A percentile compares a stretch with the other conserved stretches of the same genome.
phyloP scores from a whole-genome alignment of 1,140 invertebrate genomes.

The Neelides sp. region DNA sequence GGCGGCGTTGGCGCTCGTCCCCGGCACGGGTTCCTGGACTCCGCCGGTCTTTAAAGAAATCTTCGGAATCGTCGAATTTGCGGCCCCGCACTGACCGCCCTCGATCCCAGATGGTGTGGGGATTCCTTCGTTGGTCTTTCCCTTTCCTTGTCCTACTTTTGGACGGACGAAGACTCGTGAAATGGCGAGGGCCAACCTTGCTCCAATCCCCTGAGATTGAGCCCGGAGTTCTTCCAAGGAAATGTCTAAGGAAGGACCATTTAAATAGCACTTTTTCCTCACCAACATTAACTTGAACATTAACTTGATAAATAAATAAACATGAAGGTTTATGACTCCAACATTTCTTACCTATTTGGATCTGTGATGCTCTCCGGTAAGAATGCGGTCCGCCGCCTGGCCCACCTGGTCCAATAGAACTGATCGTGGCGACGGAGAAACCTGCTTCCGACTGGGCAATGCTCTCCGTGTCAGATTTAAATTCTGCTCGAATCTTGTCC shows the following conservation, averaged over 20 bases:
- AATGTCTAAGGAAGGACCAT: constrained; percentile 22
- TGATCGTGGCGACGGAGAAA: constrained; percentile 28
- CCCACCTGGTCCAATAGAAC: constrained; percentile 5
- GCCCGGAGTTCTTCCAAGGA: constrained; percentile 24
- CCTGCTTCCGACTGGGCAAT: constrained; percentile 32
- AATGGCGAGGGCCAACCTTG: constrained; percentile 13
- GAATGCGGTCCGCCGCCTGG: constrained; percentile 13
- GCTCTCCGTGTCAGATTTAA: constrained; percentile 38
- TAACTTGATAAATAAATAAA: too few species aligned
- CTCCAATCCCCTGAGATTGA: constrained; percentile 17
- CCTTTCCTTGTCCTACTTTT: constrained; percentile 10
- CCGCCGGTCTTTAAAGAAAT: not conserved
- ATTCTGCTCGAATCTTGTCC: constrained; percentile 39
- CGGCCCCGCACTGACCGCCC: not conserved
- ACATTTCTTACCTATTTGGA: constrained; percentile 29
- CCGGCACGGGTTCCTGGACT: not conserved
- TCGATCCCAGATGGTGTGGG: not conserved
- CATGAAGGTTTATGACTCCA: too few species aligned
- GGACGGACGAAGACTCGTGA: constrained; percentile 16
- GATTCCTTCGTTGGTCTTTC: not conserved
- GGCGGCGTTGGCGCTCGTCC: not conserved
- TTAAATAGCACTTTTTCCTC: too few species aligned
- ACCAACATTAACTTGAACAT: too few species aligned
- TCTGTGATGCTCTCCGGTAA: constrained; percentile 29
- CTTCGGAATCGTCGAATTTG: not conserved